Conservation (phyloP, 2,113 vertebrate genomes). For the Monarcha castaneiventris region DNA sequence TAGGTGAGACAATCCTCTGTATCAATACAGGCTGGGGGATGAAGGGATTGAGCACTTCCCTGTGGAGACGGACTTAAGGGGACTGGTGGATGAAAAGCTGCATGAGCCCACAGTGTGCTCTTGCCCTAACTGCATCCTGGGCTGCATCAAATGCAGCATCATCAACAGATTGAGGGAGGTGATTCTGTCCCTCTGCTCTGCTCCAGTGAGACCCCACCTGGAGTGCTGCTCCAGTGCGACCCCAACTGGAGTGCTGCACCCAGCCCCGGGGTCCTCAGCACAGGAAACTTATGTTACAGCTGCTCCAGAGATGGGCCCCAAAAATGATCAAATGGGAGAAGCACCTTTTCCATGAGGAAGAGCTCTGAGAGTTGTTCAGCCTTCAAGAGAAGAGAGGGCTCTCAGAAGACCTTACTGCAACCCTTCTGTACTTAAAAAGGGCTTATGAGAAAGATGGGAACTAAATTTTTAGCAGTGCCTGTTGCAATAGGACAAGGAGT, state of each 20-base stretch:
- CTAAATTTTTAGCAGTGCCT: neutral
- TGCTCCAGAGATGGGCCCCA: neutral
- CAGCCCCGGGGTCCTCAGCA: neutral
- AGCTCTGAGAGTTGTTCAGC: neutral
- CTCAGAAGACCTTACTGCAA: neutral
- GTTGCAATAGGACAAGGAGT: neutral
- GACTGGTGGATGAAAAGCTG: neutral
- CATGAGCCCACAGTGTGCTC: fast-evolving
- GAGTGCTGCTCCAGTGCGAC: neutral
- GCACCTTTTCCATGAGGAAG: neutral
- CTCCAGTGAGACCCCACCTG: neutral
- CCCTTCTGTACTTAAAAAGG: neutral
- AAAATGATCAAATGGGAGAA: neutral
- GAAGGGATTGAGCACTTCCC: neutral
- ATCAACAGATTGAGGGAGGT: neutral
- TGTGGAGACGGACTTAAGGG: neutral
- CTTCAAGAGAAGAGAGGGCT: neutral
- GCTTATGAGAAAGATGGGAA: neutral
- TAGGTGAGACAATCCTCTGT: neutral
- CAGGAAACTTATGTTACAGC: neutral
- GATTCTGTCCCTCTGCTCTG: neutral
- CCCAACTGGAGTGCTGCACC: neutral
- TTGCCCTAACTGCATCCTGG: neutral
- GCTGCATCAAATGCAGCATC: neutral
- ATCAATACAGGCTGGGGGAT: neutral